phyloP scores from a whole-genome alignment of 2,888 invertebrate species.

The Microctonus brassicae region DNA sequence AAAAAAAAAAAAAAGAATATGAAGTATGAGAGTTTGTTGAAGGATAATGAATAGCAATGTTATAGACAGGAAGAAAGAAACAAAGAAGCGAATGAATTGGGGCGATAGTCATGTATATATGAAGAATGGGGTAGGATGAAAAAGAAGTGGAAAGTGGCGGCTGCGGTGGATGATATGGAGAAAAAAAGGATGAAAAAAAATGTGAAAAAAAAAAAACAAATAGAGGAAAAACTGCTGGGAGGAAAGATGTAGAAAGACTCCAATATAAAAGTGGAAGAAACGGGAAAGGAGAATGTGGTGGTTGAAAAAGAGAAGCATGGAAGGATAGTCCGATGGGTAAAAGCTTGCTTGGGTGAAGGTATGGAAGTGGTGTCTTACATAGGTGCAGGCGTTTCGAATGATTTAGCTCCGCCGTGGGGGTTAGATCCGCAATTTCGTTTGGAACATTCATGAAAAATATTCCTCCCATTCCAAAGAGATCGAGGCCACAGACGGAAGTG shows the following conservation, averaged over 20 bases:
- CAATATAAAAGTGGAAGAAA: not conserved
- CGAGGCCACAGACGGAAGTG: not conserved
- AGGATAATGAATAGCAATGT: constrained; percentile 31
- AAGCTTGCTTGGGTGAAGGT: constrained; percentile 27
- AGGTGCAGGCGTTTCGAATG: constrained; percentile 59
- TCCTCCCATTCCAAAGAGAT: constrained; percentile 46
- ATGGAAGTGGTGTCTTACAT: constrained; percentile 41
- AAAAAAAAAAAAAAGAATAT: constrained; percentile 23
- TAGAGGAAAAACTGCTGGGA: constrained; percentile 26
- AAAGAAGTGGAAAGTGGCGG: constrained; percentile 39
- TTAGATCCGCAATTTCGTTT: constrained; percentile 68
- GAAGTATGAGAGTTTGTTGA: constrained; percentile 25
- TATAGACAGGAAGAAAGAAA: not conserved
- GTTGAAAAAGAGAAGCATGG: constrained; percentile 27
- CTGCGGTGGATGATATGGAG: constrained; percentile 27
- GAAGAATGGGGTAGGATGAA: constrained; percentile 30
- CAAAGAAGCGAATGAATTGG: constrained; percentile 12
- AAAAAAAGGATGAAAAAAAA: constrained; percentile 27
- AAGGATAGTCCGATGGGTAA: constrained; percentile 29
- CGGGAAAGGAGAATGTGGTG: constrained; percentile 27
- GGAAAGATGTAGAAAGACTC: constrained; percentile 30
- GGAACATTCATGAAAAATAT: constrained; percentile 69
- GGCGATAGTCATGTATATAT: constrained; percentile 5
- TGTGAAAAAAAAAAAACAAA: constrained; percentile 6
- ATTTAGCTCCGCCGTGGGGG: constrained; percentile 64